phyloP scores from a whole-genome alignment of 2,797 vertebrate species.

The Malacoraja senta region DNA sequence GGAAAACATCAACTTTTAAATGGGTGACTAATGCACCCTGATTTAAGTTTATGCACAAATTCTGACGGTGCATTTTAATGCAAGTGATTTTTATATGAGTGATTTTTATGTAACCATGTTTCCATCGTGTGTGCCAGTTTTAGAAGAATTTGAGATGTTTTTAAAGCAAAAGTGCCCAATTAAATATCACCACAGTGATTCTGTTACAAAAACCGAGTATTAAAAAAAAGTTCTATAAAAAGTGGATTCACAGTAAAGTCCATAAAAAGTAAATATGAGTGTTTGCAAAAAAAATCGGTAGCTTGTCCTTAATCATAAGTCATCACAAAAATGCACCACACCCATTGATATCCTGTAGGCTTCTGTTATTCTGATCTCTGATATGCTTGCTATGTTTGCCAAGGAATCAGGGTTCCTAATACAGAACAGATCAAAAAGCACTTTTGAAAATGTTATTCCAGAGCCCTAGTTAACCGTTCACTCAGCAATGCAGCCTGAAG shows the following conservation, averaged over 20 bases:
- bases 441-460: neutral
- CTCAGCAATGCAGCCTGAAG: neutral
- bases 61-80: too few relatives aligned
- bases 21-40: neutral
- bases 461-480: neutral
- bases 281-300: neutral
- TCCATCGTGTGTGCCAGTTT: too few relatives aligned
- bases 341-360: slow-evolving; percentile 16
- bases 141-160: neutral
- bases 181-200: neutral
- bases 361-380: slow-evolving; percentile 3
- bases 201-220: neutral
- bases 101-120: neutral
- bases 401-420: slow-evolving; percentile 18
- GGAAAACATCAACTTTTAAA: neutral
- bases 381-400: neutral
- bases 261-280: neutral
- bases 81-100: neutral
- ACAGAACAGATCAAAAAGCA: slow-evolving; percentile 22
- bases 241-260: neutral
- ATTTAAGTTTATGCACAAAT: too few relatives aligned
- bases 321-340: slow-evolving; percentile 24
- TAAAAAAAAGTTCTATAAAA: neutral
- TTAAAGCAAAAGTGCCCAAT: neutral
- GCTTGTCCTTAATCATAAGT: neutral